Base-by-base conservation (phyloP, 2,888 invertebrate species). In the Ellobium chinense region DNA sequence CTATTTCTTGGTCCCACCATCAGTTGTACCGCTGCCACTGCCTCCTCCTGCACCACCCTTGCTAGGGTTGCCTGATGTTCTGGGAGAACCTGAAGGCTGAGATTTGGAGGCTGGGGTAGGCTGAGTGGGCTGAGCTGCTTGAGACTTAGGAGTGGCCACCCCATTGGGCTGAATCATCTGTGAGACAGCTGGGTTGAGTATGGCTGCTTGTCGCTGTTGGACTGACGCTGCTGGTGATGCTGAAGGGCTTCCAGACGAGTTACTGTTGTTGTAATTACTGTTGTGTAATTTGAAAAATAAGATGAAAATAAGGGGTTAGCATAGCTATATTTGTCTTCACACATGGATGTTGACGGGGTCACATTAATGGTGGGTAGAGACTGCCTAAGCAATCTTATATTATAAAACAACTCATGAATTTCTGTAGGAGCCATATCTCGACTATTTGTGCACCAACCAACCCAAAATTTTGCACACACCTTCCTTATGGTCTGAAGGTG, bases 201-300 rank as follows among this genome's bases (percentile, higher is more conserved):
- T 36, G 5, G 54, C n/a, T 56, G 54, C 34, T 36, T 54, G 65
- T 2, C 46, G 75, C 54, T 75, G 75, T n/a, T 46, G 39, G 12
- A 63, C 54, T 31, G 70, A 63, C 5, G 58, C 72, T 36, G 36
- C 7, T 3, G 70, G 39, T 60, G 60, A 1, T 24, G 60, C 24
- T 29, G 69, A 1, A 31, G 34, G 36, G 66, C 24, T 76, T 29
- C 18, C 37, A 1, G 60, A 12, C 18, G 27, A 1, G n/a, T 5
- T 29, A 27, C 37, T 63, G 46, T 76, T 56, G 54, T 27, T 65
- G 66, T 74, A 46, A 24, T 74, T 65, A 66, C 75, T 36, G 60
- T 34, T 60, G 58, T 14, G 14, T 5, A 36, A n/a, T n/a, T n/a
- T n/a, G 69, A 72, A 24, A 1, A 36, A 56, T 56, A 70, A 7